A percentile compares a stretch with the other conserved stretches of the same genome.
These are phyloP conservation scores for Gryllus bimaculatus DNA, from an alignment of 1,140 invertebrate species.

Conservation along the genomic window DNA sequence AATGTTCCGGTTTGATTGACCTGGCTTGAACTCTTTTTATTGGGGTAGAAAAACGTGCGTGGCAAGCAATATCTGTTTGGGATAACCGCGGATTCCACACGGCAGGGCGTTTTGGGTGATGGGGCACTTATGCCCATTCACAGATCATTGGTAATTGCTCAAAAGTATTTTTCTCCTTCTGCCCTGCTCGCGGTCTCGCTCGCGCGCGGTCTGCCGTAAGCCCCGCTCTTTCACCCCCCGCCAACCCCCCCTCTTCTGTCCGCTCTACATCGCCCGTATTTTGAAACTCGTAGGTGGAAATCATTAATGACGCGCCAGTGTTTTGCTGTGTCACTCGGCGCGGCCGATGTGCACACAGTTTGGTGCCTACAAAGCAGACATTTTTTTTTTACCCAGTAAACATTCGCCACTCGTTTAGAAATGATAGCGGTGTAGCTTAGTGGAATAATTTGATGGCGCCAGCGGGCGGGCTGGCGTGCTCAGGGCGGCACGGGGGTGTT, in stretches of 20 bases:
- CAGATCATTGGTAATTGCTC: conserved; percentile 4
- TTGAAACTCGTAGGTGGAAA: not conserved
- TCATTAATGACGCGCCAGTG: not conserved
- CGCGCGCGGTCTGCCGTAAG: not conserved
- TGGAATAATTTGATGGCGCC: no score
- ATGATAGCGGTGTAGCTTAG: no score
- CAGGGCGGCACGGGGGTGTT: no score
- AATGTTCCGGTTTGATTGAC: not conserved
- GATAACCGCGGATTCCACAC: not conserved
- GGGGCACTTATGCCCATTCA: not conserved
- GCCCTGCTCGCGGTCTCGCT: not conserved
- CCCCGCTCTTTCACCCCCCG: no score
- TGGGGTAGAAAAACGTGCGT: not conserved
- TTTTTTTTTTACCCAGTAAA: no score
- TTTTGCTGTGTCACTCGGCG: not conserved
- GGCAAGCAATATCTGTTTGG: not conserved
- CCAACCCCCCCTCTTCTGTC: not conserved
- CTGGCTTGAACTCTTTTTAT: not conserved
- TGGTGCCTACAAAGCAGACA: no score
- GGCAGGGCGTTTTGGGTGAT: not conserved
- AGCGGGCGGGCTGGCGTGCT: no score
- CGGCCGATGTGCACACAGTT: no score
- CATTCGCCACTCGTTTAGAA: no score
- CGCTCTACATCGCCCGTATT: not conserved
- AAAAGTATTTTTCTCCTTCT: not conserved